Percentiles rank a stretch among this genome's conserved stretches.
Evolutionary conservation across 2,888 invertebrate genomes (phyloP).

Genomic region (Zaprionus lineosus): DNA sequence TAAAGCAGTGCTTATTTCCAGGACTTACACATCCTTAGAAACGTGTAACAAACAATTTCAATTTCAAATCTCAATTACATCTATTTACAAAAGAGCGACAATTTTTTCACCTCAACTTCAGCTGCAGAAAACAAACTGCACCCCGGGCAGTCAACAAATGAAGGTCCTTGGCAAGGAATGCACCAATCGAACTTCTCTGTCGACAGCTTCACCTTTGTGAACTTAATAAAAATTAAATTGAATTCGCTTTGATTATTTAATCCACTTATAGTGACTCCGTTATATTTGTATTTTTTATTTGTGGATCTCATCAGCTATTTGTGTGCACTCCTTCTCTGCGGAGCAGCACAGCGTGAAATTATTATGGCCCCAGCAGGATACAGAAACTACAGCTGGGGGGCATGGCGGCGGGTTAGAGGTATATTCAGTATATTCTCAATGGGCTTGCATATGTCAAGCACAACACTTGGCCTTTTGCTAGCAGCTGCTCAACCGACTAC

Average conservation of each 20-base stretch:
- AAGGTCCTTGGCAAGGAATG: too few relatives aligned
- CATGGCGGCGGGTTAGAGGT: slow-evolving; percentile 6
- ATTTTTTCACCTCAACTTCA: too few relatives aligned
- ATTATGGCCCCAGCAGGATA: slow-evolving; percentile 56
- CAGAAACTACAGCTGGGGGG: slow-evolving; percentile 22
- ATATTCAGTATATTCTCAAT: slow-evolving; percentile 41
- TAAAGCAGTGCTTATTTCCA: slow-evolving; percentile 7
- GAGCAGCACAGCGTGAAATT: slow-evolving; percentile 61
- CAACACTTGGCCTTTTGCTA: slow-evolving; percentile 74
- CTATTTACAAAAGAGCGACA: too few relatives aligned
- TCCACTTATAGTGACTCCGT: neutral
- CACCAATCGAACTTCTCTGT: too few relatives aligned
- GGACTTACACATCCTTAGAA: too few relatives aligned
- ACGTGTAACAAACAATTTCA: too few relatives aligned
- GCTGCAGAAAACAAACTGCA: too few relatives aligned
- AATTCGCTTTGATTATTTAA: neutral
- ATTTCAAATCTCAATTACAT: too few relatives aligned
- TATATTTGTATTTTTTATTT: neutral
- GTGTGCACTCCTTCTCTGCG: neutral
- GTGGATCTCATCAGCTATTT: slow-evolving; percentile 11
- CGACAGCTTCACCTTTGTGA: too few relatives aligned
- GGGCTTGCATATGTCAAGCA: slow-evolving; percentile 65
- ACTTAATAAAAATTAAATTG: too few relatives aligned
- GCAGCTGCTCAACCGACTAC: slow-evolving; percentile 61
- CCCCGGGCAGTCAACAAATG: too few relatives aligned